These are phyloP conservation scores for Pogona vitticeps DNA, from an alignment of 2,113 vertebrate genomes.

Conservation along the genomic window DNA sequence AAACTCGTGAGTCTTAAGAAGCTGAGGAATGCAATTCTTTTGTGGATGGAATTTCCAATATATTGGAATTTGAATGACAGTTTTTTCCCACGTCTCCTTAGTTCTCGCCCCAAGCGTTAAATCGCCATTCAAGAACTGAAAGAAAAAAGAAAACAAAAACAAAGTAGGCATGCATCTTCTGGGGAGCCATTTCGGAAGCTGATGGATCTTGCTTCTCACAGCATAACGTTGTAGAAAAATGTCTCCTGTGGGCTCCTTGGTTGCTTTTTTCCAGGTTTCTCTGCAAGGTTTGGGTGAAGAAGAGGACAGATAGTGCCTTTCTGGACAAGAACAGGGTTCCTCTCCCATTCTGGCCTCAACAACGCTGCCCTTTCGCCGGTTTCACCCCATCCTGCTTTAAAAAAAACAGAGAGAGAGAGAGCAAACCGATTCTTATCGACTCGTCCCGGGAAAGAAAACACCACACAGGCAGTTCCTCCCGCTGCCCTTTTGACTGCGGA, in stretches of 20 bases:
- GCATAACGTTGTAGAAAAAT: neutral
- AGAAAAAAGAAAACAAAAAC: too few relatives aligned
- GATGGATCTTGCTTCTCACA: neutral
- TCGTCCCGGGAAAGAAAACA: neutral
- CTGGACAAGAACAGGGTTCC: neutral
- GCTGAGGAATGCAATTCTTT: constrained; percentile 15
- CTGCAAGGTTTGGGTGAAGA: neutral
- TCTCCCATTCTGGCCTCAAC: neutral
- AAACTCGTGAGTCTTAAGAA: constrained; percentile 1
- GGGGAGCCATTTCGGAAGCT: neutral
- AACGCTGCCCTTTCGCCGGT: neutral
- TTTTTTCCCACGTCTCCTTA: neutral
- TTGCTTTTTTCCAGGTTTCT: neutral
- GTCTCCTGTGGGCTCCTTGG: neutral
- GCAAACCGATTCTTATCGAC: neutral
- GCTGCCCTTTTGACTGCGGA: neutral
- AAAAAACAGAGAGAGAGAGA: too few relatives aligned
- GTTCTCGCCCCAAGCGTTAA: too few relatives aligned
- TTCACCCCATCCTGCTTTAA: neutral
- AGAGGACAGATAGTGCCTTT: neutral
- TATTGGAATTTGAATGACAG: neutral
- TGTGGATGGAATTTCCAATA: neutral
- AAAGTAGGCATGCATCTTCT: neutral
- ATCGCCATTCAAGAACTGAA: neutral
- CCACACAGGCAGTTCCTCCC: accelerated